Evolutionary conservation across 2,888 invertebrate species (phyloP), one percentile per base, ranked within the genome.

Genomic region (Agriopis marginaria): DNA sequence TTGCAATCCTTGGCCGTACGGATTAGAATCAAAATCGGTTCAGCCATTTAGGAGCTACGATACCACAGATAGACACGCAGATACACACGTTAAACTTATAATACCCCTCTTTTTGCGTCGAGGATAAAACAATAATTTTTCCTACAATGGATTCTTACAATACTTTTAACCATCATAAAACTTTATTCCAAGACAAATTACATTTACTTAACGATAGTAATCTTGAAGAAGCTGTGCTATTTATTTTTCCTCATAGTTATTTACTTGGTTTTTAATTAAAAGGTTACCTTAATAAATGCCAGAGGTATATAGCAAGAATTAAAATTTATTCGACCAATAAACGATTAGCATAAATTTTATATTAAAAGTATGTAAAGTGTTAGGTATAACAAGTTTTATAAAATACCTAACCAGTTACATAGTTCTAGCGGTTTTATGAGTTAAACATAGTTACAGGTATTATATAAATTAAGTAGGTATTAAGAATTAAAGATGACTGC

Each of bases 301-400:
- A 32, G 7, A 62, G 50, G 62, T 45, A 32, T 23, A 32, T 53
- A 62, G 11, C 53, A 53, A 54, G 8, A 42, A 44, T 53, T 44
- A 42, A 14, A 62, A 62, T 62, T 62, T 62, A 62, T 62, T 62
- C 42, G 53, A 62, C 44, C 45, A 23, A 62, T 62, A 53, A 53
- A 32, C 9, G 4, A 53, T 62, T 62, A 53, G 53, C 62, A 53
- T 62, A 53, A 53, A 62, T 53, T 23, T 62, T 23, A 45, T 45
- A 62, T 62, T 62, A 53, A 62, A 62, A 62, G 62, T 62, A 53
- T 62, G 61, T 50, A 61, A 40, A 23, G 44, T 62, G 61, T 42
- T 62, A 51, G 8, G 12, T 40, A 9, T 10, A 44, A 53, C 62
- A 10, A 32, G 53, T 53, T 53, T 62, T 9, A 12, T 39, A n/a